A percentile compares a stretch with the other conserved stretches of the same genome.
Conservation (phyloP, 2,113 vertebrate genomes). For the Percina caprodes region DNA sequence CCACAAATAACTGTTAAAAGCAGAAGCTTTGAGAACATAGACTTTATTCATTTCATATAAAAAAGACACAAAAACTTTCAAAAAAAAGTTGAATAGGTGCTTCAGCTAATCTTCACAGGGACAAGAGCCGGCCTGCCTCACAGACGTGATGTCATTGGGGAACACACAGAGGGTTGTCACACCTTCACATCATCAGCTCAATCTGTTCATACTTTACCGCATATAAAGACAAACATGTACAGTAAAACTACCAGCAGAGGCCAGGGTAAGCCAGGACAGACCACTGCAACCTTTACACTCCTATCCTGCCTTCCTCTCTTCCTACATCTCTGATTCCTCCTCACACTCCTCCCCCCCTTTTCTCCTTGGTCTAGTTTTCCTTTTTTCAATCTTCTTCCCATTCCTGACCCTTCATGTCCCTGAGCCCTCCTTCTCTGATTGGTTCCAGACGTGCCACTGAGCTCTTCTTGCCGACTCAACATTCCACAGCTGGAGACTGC, state of each 20-base stretch:
- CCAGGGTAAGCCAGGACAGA: constrained; percentile 53
- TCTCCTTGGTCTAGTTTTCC: constrained; percentile 31
- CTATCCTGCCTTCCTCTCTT: constrained; percentile 33
- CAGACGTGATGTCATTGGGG: constrained; percentile 11
- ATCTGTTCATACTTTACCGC: constrained; percentile 1
- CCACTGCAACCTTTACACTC: constrained; percentile 15
- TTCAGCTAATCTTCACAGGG: constrained; percentile 74
- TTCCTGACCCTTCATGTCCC: constrained; percentile 69
- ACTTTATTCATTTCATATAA: constrained; percentile 84
- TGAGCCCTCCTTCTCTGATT: constrained; percentile 77
- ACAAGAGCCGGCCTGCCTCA: constrained; percentile 52
- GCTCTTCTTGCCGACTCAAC: constrained; percentile 84
- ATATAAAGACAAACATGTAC: constrained; percentile 30
- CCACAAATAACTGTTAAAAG: neutral
- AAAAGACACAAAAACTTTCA: constrained; percentile 69
- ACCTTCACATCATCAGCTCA: constrained; percentile 13
- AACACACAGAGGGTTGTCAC: neutral
- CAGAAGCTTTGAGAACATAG: constrained; percentile 74
- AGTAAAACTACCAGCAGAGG: constrained; percentile 75
- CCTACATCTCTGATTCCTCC: constrained; percentile 57
- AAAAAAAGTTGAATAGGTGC: constrained; percentile 58
- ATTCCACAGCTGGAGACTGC: constrained; percentile 83
- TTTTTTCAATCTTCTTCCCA: constrained; percentile 29
- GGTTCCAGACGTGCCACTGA: constrained; percentile 84
- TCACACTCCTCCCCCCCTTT: constrained; percentile 20